These are phyloP conservation scores for Ectemnius continuus DNA, from an alignment of 2,888 invertebrate species.

Conservation along the genomic window DNA sequence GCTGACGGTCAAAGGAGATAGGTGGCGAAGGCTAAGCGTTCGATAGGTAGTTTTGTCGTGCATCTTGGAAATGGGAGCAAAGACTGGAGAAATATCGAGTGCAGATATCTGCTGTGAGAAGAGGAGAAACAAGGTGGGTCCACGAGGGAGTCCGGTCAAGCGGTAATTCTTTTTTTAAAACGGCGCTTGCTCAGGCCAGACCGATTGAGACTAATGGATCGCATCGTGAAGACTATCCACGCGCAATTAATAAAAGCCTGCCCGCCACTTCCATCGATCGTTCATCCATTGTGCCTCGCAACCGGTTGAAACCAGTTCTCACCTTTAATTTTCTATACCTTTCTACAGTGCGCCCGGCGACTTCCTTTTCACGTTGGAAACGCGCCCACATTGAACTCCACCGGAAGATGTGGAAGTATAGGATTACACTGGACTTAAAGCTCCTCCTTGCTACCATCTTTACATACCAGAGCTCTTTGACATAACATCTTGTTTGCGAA, in stretches of 20 bases:
- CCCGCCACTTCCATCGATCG: conserved; percentile 17
- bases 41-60: not conserved
- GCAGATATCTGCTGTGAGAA: not conserved
- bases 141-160: not conserved
- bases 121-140: not conserved
- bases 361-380: conserved; percentile 2
- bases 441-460: too few relatives aligned
- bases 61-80: not conserved
- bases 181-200: conserved; percentile 6
- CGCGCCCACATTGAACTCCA: not conserved
- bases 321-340: conserved; percentile 12
- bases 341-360: not conserved
- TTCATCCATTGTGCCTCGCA: conserved; percentile 24
- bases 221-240: conserved; percentile 7
- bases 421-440: too few relatives aligned
- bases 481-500: too few relatives aligned
- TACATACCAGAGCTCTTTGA: too few relatives aligned
- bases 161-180: conserved; percentile 2
- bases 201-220: conserved; percentile 22
- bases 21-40: not conserved
- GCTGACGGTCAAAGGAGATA: conserved; percentile 4
- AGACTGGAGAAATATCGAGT: not conserved
- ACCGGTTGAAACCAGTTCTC: conserved; percentile 27
- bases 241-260: conserved; percentile 23
- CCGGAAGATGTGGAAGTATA: not conserved